Base-by-base conservation (phyloP, 2,888 invertebrate species). In the Cephus pulcher region DNA sequence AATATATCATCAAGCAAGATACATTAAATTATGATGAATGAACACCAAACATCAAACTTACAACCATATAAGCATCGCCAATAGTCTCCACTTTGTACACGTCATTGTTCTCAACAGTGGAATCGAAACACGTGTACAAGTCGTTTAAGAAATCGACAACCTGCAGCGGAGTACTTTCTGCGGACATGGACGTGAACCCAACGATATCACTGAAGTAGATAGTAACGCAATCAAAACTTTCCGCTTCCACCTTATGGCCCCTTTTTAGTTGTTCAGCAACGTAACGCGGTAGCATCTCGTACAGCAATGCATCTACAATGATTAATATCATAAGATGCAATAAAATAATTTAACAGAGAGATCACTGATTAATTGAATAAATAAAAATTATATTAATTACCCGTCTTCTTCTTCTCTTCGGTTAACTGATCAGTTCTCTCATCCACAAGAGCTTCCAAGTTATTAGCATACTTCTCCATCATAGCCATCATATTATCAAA, bases 401-500 rank as follows among this genome's bases (percentile, higher is more conserved):
- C 97, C 87, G 98, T 98, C 93, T 98, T 98, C 93, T 98, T 97
- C 92, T 98, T 98, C 92, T 99, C 99, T 91, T 98, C 98, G 86
- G 97, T 96, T 79, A 99, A 92, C 90, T 98, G 97, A 91, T 97
- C 97, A 0, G 98, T 98, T 79, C 98, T 93, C 90, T 98, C 98
- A 88, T 98, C 98, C 0, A 99, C 98, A 3, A 98, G 93, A 0
- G 95, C 97, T 92, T 99, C 98, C 86, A 99, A 93, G 92, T 98
- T 98, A 88, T 97, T 98, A 15, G 98, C 98, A 89, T 99, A 98
- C 89, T 98, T 98, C 91, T 98, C 98, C 98, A 99, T 98, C 95
- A 98, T 98, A 0, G 97, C 96, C 94, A 98, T 97, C 98, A 99
- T 98, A 90, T 98, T 98, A 92, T 99, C 99, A 87, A 98, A 97